A percentile compares a stretch with the other conserved stretches of the same genome.
These are phyloP conservation scores for Trachelus iudaicus DNA, from an alignment of 2,888 invertebrate species.

Conservation along the genomic window DNA sequence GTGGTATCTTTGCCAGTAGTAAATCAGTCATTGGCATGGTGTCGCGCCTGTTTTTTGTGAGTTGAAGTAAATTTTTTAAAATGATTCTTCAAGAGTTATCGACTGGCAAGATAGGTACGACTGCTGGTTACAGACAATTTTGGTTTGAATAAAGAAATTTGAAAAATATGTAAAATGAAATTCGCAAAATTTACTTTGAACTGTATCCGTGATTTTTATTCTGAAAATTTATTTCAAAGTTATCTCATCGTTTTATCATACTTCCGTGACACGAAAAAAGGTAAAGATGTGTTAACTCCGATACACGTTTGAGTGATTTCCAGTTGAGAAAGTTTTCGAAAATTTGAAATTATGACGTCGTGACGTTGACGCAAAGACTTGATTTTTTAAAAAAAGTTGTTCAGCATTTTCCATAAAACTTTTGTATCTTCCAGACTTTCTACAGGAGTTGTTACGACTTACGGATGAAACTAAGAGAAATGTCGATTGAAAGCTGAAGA, in stretches of 20 bases:
- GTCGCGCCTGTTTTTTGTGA: no score
- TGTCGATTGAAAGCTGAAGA: neutral
- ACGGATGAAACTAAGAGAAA: neutral
- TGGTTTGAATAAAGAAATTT: neutral
- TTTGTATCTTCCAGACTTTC: neutral
- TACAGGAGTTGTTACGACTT: neutral
- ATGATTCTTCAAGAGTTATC: no score
- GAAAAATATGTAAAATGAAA: neutral
- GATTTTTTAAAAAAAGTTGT: neutral
- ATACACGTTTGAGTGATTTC: neutral
- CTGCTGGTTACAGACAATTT: neutral
- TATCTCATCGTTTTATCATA: neutral
- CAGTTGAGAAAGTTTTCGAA: neutral
- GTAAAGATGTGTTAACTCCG: no score
- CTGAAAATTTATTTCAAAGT: neutral
- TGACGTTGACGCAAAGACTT: no score
- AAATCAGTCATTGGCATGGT: no score
- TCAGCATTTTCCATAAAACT: neutral
- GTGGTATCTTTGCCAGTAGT: no score
- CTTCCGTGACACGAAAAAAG: neutral
- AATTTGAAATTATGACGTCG: neutral
- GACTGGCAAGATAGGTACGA: no score
- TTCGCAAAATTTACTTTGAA: fast-evolving
- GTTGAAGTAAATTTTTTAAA: no score
- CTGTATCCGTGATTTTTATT: neutral